Base-by-base conservation (phyloP, 2,113 vertebrate genomes). In the Phoenicopterus ruber region DNA sequence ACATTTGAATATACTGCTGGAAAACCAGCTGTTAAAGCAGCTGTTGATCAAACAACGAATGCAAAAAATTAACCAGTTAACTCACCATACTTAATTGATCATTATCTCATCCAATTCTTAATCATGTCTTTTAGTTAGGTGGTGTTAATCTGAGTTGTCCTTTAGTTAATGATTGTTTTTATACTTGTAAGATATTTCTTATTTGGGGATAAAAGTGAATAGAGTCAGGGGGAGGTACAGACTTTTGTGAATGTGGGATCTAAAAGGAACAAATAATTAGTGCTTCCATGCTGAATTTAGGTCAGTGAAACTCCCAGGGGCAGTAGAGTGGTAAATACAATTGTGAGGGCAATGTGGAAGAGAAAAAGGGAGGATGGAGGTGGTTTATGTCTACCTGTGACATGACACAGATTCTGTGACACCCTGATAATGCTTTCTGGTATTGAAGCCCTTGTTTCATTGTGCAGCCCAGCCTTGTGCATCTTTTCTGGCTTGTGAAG, bases 401-500 rank as follows among this genome's bases (percentile, higher is more conserved):
- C 25, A 24, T 17, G 40, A 28, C 29, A 76, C 11, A 47, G 31
- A 62, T 19, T 44, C 13, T 71, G 11, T 50, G 38, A 40, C 32
- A 63, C 13, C 4, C 13, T 62, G 63, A 58, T 38, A 82, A 50
- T 0, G 1, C 5, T 36, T 26, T 70, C 63, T 74, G 25, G 6
- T 81, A 31, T 4, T 15, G 55, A 62, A 94, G 28, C 6, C 9
- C 3, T 50, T 42, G 22, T 74, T 86, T 74, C 49, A 31, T 6
- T 11, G 13, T 2, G 2, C 13, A 66, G 42, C 5, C 18, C 38
- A 67, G 47, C 17, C 6, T 0, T 1, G 3, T 13, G 28, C n/a
- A n/a, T n/a, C n/a, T n/a, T n/a, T n/a, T n/a, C n/a, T n/a, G 28
- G 29, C 28, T 70, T 0, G 0, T 70, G 25, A 83, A 86, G 7